Evolutionary conservation across 2,113 vertebrate species (phyloP), one percentile per base, ranked within the genome.

Genomic region (Pantherophis guttatus): DNA sequence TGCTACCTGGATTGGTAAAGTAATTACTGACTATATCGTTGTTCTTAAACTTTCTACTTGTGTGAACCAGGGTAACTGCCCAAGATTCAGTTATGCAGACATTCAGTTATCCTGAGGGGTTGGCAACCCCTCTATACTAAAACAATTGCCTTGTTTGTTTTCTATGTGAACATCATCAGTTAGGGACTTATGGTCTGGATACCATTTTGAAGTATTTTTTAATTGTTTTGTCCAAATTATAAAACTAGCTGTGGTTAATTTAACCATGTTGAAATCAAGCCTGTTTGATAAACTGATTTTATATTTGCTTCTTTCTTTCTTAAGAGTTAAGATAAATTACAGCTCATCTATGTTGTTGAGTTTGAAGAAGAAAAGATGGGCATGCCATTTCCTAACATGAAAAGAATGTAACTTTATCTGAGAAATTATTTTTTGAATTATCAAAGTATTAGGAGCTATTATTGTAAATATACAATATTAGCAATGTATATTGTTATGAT

Each of bases 181-280:
- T 94, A 94, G 44, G 53, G 57, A 93, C 93, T 57, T 93, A 44
- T 0, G 90, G 29, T 44, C 5, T 90, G 90, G 13, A 11, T 92
- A 17, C 58, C 15, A 90, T 70, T 90, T 52, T 90, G 52, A 90
- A 87, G 88, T 92, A 94, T 59, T 89, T 44, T 44, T 44, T 44
- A 44, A 44, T 44, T 44, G 39, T 44, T 44, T 44, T 44, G 39
- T 44, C 39, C 39, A 44, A 44, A 44, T 44, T 44, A 44, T 44
- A 44, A 44, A 44, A 44, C 39, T 44, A 44, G 39, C 39, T 44
- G 39, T 44, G 39, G 39, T 44, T 44, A 44, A 44, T 44, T 44
- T 44, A 44, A 44, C 39, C 39, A 44, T 44, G 39, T 44, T 3
- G 39, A 44, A 44, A 44, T 44, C 39, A 44, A 44, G 39, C 39